phyloP scores from a whole-genome alignment of 2,113 vertebrate genomes.

The Hippocampus comes region DNA sequence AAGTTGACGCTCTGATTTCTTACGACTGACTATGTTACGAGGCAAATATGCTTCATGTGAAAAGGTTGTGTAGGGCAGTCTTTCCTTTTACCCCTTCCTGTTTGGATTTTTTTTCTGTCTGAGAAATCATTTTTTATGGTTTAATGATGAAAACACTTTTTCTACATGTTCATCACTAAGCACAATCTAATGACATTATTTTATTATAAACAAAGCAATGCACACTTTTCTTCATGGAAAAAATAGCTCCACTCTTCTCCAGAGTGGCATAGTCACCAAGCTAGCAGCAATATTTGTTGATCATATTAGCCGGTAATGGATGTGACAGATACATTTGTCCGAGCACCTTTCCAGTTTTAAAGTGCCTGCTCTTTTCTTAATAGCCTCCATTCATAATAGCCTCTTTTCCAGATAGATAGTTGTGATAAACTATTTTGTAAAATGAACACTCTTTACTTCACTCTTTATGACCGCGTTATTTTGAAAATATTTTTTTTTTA shows the following conservation, averaged over 20 bases:
- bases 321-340: neutral
- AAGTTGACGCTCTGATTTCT: no score
- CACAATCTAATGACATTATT: neutral
- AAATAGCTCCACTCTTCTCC: neutral
- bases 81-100: no score
- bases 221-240: neutral
- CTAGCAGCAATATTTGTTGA: neutral
- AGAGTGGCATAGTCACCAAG: neutral
- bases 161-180: neutral
- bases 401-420: neutral
- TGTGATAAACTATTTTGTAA: neutral
- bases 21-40: no score
- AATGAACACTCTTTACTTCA: neutral
- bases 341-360: neutral
- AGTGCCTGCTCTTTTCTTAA: neutral
- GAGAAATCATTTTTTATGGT: no score
- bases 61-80: no score
- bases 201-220: neutral
- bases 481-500: neutral
- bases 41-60: no score
- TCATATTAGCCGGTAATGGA: neutral
- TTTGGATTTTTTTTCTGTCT: no score
- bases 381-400: no score
- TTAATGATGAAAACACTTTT: neutral
- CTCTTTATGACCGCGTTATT: neutral